Base-by-base conservation (phyloP, 1,140 invertebrate species). In the Micrasema longulum region DNA sequence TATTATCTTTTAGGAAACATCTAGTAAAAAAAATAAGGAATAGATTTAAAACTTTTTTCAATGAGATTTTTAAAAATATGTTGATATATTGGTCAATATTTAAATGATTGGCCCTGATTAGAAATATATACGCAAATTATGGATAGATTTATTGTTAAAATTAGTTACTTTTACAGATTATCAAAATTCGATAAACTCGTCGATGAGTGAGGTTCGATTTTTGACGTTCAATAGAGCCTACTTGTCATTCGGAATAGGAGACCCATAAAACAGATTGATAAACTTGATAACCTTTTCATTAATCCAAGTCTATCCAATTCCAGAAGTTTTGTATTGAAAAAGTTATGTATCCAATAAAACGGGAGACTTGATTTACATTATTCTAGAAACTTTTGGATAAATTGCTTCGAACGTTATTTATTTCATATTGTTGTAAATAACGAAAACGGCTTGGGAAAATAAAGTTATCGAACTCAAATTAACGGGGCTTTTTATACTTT, bases 261-360 rank as follows among this genome's bases (percentile, higher is more conserved):
- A 45, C 41, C 62, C 22, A 65, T 65, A 65, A 66, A 66, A 35
- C 45, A 47, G 63, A 66, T 66, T 66, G 45, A 66, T 35, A 63
- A 23, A 20, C 9, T 43, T 50, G 63, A 66, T 66, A 31, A 66
- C 63, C 63, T 66, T 66, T 66, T 26, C 63, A 66, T 66, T 45
- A 66, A 66, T 38, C 23, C 50, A 53, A 12, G 16, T 48, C 9
- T 16, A 48, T 48, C 16, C 45, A 9, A 20, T 48, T 20, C 2
- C 43, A 1, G 14, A 53, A 53, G 16, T 53, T 53, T 22, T 53
- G 50, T 53, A 53, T 53, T 53, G 23, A 12, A 20, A 53, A 53
- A 53, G 50, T 53, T 53, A 23, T 20, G 50, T 53, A 53, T 53
- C 50, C 50, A 53, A 53, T 53, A 53, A 53, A 53, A 53, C 50